Conservation (phyloP, 2,888 invertebrate genomes). For the Laothoe populi region DNA sequence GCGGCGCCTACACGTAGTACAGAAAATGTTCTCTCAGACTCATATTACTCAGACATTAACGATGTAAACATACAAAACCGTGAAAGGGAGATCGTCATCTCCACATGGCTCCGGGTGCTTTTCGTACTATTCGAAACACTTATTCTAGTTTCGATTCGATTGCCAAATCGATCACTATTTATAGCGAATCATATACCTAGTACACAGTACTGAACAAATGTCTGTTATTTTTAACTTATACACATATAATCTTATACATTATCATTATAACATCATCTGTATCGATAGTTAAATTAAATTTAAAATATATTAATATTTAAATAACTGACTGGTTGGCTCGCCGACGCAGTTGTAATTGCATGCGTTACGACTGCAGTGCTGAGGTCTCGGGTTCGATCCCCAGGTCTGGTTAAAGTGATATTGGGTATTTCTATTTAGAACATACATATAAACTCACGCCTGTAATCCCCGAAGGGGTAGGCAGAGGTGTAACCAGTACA, state of each 20-base stretch:
- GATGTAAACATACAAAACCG: conserved; percentile 13
- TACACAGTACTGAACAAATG: conserved; percentile 2
- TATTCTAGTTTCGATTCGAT: conserved; percentile 63
- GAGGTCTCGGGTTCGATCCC: too few relatives aligned
- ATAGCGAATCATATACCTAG: conserved; percentile 44
- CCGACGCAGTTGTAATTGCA: too few relatives aligned
- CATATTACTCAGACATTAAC: conserved; percentile 3
- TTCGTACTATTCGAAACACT: conserved; percentile 35
- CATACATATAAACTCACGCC: too few relatives aligned
- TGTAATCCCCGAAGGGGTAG: too few relatives aligned
- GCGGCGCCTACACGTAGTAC: conserved; percentile 19
- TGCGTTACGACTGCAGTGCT: too few relatives aligned
- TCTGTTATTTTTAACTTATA: conserved; percentile 12
- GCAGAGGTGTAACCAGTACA: too few relatives aligned
- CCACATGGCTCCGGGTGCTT: conserved; percentile 22
- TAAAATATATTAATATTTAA: too few relatives aligned
- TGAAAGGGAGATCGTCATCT: conserved; percentile 21
- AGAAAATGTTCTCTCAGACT: conserved; percentile 1
- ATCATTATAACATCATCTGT: too few relatives aligned
- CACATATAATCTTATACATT: too few relatives aligned
- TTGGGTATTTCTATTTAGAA: too few relatives aligned
- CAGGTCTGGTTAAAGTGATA: too few relatives aligned
- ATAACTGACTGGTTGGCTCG: too few relatives aligned
- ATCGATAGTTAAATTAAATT: background rate
- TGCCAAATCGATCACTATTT: conserved; percentile 80